Conservation (phyloP, 2,888 invertebrate genomes). For the Apodemia zela region DNA sequence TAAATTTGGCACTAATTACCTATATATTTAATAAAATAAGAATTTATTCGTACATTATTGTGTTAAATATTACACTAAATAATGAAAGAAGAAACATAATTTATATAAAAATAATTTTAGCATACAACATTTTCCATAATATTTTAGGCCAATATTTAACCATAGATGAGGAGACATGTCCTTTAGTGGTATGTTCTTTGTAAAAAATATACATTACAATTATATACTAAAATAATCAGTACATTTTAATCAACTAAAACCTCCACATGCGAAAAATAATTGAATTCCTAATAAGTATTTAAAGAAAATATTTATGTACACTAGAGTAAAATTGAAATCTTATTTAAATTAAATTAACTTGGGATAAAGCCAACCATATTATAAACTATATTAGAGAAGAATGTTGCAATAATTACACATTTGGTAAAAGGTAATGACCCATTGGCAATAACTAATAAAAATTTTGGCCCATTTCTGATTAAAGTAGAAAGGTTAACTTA, state of each 20-base stretch:
- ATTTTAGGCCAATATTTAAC: constrained; percentile 36
- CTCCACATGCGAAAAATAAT: constrained; percentile 52
- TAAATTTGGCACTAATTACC: constrained; percentile 6
- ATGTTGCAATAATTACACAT: constrained; percentile 34
- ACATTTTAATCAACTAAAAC: constrained; percentile 74
- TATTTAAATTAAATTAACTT: constrained; percentile 27
- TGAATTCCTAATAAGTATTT: constrained; percentile 46
- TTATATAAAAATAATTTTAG: neutral
- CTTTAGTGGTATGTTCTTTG: constrained; percentile 55
- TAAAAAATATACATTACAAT: constrained; percentile 66
- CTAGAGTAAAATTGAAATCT: constrained; percentile 34
- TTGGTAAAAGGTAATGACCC: constrained; percentile 40
- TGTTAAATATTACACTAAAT: neutral
- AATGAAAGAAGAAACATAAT: neutral
- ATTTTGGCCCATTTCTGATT: constrained; percentile 75
- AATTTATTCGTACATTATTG: no score
- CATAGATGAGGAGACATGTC: constrained; percentile 71
- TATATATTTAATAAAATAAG: no score
- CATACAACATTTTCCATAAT: neutral
- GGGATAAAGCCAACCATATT: constrained; percentile 22
- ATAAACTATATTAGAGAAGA: constrained; percentile 31
- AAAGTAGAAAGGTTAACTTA: constrained; percentile 3
- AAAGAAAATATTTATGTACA: constrained; percentile 37
- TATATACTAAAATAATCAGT: constrained; percentile 74
- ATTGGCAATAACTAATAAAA: constrained; percentile 72